These are phyloP conservation scores for Strix uralensis DNA, from an alignment of 2,113 vertebrate genomes.

Conservation along the genomic window DNA sequence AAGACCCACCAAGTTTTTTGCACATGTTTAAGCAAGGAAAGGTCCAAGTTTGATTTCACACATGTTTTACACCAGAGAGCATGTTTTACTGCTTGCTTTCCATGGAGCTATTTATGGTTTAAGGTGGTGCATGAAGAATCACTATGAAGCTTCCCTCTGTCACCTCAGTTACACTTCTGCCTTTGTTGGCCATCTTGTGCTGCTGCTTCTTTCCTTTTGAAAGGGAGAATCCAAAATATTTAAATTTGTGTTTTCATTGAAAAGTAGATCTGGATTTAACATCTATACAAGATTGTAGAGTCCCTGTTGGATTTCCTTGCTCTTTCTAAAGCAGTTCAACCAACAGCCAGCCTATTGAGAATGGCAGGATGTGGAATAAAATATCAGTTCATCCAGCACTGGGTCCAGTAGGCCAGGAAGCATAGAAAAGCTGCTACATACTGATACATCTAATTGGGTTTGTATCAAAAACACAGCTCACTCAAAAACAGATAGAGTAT, in stretches of 20 bases:
- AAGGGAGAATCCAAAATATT: background rate
- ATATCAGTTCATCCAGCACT: background rate
- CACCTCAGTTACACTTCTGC: background rate
- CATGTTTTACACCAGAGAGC: background rate
- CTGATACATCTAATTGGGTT: background rate
- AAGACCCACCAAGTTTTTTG: background rate
- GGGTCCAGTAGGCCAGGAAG: background rate
- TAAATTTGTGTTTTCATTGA: background rate
- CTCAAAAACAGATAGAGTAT: background rate
- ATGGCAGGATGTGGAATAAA: background rate
- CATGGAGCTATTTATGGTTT: background rate
- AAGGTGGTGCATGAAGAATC: background rate
- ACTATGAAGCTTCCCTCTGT: background rate
- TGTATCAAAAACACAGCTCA: background rate
- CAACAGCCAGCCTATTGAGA: background rate
- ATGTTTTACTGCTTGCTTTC: background rate
- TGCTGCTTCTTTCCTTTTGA: background rate
- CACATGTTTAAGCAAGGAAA: background rate
- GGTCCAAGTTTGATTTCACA: background rate
- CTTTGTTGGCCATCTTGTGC: background rate
- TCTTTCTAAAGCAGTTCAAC: background rate
- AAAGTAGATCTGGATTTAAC: background rate
- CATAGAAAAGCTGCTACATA: background rate
- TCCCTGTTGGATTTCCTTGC: background rate
- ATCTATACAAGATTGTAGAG: background rate